phyloP scores from a whole-genome alignment of 2,113 vertebrate species.

The Agelaius phoeniceus region DNA sequence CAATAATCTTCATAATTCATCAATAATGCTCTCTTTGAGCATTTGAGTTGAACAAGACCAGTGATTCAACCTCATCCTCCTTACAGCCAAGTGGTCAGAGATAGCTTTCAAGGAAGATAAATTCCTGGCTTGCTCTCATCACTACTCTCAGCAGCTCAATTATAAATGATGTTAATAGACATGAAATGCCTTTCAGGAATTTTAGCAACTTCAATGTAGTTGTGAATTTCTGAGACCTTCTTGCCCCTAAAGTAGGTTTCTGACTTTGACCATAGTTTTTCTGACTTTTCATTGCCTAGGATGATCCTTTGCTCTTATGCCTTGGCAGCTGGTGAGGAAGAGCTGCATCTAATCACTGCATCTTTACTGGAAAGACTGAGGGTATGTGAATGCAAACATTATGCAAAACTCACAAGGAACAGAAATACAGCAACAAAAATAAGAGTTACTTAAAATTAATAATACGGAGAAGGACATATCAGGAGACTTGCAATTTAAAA shows the following conservation, averaged over 20 bases:
- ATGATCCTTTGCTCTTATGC: not conserved
- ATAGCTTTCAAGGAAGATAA: not conserved
- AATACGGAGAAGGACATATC: not conserved
- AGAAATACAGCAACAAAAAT: not conserved
- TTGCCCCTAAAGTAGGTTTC: not conserved
- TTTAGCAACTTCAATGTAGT: not conserved
- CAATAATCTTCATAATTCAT: not conserved
- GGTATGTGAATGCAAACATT: not conserved
- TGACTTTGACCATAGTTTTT: not conserved
- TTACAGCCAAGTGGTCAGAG: not conserved
- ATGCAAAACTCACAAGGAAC: not conserved
- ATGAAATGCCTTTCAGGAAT: not conserved
- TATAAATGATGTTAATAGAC: not conserved
- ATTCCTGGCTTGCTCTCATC: not conserved
- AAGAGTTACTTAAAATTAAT: slow-evolving; percentile 46
- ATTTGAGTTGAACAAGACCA: not conserved
- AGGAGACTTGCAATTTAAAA: slow-evolving; percentile 27
- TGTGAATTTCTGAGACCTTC: not conserved
- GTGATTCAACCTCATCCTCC: not conserved
- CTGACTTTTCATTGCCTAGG: not conserved
- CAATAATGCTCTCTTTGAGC: not conserved
- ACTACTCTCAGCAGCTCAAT: not conserved
- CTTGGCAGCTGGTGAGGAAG: not conserved
- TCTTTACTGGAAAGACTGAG: not conserved
- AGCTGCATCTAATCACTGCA: not conserved